A percentile compares a stretch with the other conserved stretches of the same genome.
Evolutionary conservation across 2,797 vertebrate species (phyloP).

Genomic region (Tokudaia muenninki): DNA sequence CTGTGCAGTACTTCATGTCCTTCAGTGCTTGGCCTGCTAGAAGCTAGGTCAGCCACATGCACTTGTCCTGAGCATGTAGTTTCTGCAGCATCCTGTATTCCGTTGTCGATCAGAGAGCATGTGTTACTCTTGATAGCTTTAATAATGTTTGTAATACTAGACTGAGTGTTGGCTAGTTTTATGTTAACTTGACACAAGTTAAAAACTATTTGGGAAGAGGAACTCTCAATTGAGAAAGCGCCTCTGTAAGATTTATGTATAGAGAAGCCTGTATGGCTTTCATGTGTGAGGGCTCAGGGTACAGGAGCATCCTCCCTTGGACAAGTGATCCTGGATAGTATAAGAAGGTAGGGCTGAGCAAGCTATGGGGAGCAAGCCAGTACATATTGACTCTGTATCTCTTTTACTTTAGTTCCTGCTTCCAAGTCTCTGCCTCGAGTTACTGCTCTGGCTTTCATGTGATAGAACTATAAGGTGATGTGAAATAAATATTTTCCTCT

Average conservation of each 20-base stretch:
- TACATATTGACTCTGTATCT: no score
- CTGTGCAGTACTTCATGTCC: not conserved
- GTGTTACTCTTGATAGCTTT: not conserved
- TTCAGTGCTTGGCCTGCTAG: not conserved
- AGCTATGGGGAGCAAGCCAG: not conserved
- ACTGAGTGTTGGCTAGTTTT: not conserved
- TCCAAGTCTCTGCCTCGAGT: not conserved
- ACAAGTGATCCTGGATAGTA: not conserved
- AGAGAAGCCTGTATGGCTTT: not conserved
- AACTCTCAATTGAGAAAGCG: not conserved
- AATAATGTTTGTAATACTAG: not conserved
- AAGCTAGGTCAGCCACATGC: not conserved
- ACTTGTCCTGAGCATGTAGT: not conserved
- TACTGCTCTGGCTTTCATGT: not conserved
- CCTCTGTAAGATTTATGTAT: not conserved
- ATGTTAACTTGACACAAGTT: not conserved
- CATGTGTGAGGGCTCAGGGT: not conserved
- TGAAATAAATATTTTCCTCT: not conserved
- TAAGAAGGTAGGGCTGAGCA: not conserved
- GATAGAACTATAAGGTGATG: not conserved
- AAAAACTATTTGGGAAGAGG: not conserved
- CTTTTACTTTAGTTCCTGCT: not conserved
- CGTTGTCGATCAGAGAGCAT: not conserved
- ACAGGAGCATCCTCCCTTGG: not conserved
- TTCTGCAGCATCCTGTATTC: not conserved